A percentile compares a stretch with the other conserved stretches of the same genome.
phyloP scores from a whole-genome alignment of 2,113 vertebrate genomes.

The Rhinolophus ferrumequinum region DNA sequence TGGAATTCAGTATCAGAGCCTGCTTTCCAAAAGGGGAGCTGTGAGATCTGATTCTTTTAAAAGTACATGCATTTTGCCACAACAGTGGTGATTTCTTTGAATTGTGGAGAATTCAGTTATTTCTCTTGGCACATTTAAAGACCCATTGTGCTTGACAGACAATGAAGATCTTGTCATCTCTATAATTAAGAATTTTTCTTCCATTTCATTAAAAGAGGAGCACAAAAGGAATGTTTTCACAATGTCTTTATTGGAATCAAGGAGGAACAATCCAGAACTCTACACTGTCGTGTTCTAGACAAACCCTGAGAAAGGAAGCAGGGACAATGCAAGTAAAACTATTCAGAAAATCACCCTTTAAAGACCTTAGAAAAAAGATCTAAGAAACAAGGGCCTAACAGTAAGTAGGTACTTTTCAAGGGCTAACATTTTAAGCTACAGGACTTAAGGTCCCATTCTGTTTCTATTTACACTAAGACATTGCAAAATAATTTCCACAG shows the following conservation, averaged over 20 bases:
- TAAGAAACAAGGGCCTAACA: neutral
- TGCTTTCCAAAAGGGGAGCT: neutral
- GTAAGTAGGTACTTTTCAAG: neutral
- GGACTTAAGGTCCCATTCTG: neutral
- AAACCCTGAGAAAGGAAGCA: neutral
- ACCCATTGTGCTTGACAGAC: neutral
- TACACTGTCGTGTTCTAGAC: neutral
- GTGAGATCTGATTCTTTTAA: neutral
- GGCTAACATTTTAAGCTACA: neutral
- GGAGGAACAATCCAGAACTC: neutral
- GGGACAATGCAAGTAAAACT: neutral
- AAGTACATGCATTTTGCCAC: neutral
- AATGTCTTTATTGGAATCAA: neutral
- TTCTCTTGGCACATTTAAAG: conserved; percentile 18
- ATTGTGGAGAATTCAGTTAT: neutral
- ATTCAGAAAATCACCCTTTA: neutral
- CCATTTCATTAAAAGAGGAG: neutral
- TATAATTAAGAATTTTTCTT: neutral
- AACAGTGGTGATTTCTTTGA: neutral
- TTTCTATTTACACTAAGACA: neutral
- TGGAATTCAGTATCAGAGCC: neutral
- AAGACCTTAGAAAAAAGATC: neutral
- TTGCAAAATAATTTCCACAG: neutral
- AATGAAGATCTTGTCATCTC: neutral
- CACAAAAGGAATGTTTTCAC: neutral